Conservation (phyloP, 2,888 invertebrate species). For the Theretra japonica region DNA sequence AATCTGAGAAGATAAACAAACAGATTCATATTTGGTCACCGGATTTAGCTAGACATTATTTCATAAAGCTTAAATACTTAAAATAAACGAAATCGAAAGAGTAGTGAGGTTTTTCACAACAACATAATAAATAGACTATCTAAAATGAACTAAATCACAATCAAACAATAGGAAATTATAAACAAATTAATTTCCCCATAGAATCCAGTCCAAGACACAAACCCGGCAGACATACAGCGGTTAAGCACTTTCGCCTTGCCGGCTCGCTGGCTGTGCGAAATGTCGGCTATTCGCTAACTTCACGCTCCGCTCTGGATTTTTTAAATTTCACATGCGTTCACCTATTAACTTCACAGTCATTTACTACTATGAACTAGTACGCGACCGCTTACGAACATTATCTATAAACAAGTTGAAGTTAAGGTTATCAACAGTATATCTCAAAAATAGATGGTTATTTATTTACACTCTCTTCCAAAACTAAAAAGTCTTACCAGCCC, state of each 20-base stretch:
- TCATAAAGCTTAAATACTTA: no score
- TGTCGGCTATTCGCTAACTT: slow-evolving; percentile 43
- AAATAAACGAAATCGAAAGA: no score
- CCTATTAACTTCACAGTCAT: slow-evolving; percentile 20
- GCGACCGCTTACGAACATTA: neutral
- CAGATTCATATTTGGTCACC: no score
- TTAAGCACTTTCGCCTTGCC: slow-evolving; percentile 48
- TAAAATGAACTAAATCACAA: neutral
- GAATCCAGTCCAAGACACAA: neutral
- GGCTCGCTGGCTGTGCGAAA: slow-evolving; percentile 46
- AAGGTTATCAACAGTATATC: neutral
- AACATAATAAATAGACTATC: no score
- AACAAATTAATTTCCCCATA: neutral
- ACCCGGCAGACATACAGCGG: slow-evolving; percentile 36
- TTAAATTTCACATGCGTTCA: slow-evolving; percentile 31
- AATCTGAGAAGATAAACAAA: no score
- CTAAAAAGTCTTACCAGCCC: neutral
- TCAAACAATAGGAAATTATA: no score
- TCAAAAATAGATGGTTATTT: neutral
- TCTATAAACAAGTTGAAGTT: neutral
- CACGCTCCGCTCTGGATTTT: slow-evolving; percentile 51
- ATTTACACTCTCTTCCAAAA: neutral
- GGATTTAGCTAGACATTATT: no score
- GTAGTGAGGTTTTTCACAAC: no score
- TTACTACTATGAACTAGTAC: slow-evolving; percentile 15